Percentiles rank a stretch among this genome's conserved stretches.
phyloP scores from a whole-genome alignment of 2,113 vertebrate genomes.

The Romanogobio albipinnatus region DNA sequence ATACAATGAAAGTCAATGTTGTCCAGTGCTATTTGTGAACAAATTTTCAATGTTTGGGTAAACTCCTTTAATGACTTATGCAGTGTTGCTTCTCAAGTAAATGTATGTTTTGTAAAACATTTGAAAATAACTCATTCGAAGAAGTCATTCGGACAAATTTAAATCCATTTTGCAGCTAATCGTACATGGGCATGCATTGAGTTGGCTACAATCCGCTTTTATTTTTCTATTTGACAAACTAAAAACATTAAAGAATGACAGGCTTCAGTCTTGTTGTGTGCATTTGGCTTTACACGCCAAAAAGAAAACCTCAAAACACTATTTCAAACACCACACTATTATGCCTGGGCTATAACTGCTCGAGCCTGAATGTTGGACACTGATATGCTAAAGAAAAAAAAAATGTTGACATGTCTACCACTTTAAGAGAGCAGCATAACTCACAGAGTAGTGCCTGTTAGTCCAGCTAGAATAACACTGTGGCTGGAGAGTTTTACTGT shows the following conservation, averaged over 20 bases:
- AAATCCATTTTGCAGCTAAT: too few relatives aligned
- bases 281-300: conserved; percentile 5
- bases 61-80: background rate
- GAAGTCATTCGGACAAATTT: background rate
- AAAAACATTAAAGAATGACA: background rate
- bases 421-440: conserved; percentile 70
- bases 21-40: background rate
- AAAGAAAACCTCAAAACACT: conserved; percentile 34
- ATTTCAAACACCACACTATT: conserved; percentile 36
- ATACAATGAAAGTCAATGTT: background rate
- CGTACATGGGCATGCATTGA: background rate
- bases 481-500: conserved; percentile 76
- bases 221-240: background rate
- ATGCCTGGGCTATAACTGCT: conserved; percentile 26
- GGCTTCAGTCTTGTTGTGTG: conserved; percentile 13
- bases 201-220: background rate
- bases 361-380: conserved; percentile 35
- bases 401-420: conserved; percentile 67
- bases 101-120: too few relatives aligned
- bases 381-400: conserved; percentile 38
- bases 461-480: conserved; percentile 74
- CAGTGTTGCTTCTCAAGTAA: background rate
- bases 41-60: background rate
- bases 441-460: conserved; percentile 77
- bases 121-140: too few relatives aligned